phyloP scores from a whole-genome alignment of 2,113 vertebrate species.

The Bolborhynchus lineola region DNA sequence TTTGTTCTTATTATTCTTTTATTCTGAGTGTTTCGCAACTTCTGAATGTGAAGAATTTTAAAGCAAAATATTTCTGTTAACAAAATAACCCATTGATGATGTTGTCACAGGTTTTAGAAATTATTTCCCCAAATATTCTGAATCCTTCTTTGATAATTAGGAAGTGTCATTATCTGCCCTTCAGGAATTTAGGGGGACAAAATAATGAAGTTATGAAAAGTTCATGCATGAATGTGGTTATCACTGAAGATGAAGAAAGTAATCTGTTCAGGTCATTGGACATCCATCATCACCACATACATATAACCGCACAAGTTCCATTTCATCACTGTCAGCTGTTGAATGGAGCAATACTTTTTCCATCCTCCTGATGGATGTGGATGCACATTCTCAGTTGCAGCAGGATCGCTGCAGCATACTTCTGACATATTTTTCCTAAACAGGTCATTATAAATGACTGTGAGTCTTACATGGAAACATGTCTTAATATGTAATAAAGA shows the following conservation, averaged over 20 bases:
- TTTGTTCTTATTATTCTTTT: neutral
- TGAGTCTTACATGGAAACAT: neutral
- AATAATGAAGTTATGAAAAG: neutral
- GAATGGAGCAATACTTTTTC: neutral
- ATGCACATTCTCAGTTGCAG: neutral
- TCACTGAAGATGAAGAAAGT: neutral
- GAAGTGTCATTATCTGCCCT: neutral
- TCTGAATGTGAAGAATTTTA: neutral
- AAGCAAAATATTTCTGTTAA: neutral
- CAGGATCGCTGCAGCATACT: neutral
- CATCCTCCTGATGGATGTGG: neutral
- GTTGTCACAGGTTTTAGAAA: neutral
- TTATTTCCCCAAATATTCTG: neutral
- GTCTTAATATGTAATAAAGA: neutral
- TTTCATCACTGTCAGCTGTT: neutral
- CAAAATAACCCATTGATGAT: neutral
- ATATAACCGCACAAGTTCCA: neutral
- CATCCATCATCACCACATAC: neutral
- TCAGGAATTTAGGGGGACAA: neutral
- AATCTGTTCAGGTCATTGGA: neutral
- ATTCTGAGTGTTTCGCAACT: neutral
- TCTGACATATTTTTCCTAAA: neutral
- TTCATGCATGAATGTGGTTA: neutral
- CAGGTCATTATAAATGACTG: neutral
- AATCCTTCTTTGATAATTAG: neutral